Evolutionary conservation across 2,888 invertebrate species (phyloP), one percentile per base, ranked within the genome.

Genomic region (Sthenelais limicola): DNA sequence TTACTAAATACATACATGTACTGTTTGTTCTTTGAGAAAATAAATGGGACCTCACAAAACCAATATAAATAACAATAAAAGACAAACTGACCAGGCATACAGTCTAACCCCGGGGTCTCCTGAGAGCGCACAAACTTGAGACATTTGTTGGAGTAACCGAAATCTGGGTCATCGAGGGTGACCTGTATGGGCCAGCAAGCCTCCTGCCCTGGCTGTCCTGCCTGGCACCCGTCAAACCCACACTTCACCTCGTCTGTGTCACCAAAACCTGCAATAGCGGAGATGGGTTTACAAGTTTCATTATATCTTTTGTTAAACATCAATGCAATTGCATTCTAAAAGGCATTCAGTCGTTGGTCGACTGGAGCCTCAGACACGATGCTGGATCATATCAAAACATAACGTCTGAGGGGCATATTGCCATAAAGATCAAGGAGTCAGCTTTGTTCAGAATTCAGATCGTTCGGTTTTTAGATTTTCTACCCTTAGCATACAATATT

Each of bases 121-220:
- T 93, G 90, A 2, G 94, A 94, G 67, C 95, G 89, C 0, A 93
- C 92, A 83, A 95, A 94, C 82, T 92, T 93, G 90, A 95, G 91
- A 82, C 95, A 95, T 21, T 90, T 90, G 70, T 92, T 88, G 49
- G 94, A 89, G 4, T 93, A 91, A 2, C 56, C 56, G 90, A 94
- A 96, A 91, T 96, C 96, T 86, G 94, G 88, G 86, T 94, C 96
- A 84, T 96, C 94, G 79, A 87, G 83, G 0, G 92, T 90, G 75
- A 93, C 90, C 0, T 89, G 82, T 76, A 95, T 92, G 0, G 93
- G 92, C 84, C 92, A 90, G 83, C 95, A 95, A 18, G 54, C 56
- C 78, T 92, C 91, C 0, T 94, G 95, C 89, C 96, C 95, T 3
- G 56, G 56, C 1, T 2, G 3, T 3, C 43, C 58, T 1, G 72